phyloP scores from a whole-genome alignment of 2,797 vertebrate species.

The Falco cherrug region DNA sequence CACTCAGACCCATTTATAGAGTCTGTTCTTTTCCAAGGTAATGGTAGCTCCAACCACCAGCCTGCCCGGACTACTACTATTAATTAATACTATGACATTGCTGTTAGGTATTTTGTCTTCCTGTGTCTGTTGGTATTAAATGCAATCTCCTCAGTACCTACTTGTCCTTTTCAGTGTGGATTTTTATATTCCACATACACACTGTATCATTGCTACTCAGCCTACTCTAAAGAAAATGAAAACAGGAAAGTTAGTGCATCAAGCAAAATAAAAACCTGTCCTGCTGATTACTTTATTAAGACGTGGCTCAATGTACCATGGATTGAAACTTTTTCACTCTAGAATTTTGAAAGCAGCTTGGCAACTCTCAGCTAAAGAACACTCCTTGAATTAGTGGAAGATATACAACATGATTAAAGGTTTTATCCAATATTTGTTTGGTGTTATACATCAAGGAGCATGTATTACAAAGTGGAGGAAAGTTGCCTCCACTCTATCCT shows the following conservation, averaged over 20 bases:
- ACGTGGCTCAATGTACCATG: not conserved
- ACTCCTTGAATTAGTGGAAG: not conserved
- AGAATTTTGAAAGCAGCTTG: not conserved
- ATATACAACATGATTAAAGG: not conserved
- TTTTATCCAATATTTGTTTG: not conserved
- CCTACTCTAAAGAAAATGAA: not conserved
- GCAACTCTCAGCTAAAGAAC: not conserved
- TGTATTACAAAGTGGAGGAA: not conserved
- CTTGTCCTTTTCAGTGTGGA: not conserved
- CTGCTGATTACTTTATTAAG: not conserved
- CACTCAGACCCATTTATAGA: not conserved
- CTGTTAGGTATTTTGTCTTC: not conserved
- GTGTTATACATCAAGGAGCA: not conserved
- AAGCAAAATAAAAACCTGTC: not conserved
- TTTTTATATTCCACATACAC: not conserved
- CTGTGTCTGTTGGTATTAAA: not conserved
- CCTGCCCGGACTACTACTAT: not conserved
- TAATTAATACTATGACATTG: not conserved
- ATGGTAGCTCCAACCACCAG: not conserved
- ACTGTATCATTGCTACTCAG: not conserved
- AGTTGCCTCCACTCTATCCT: not conserved
- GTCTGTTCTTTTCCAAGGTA: not conserved
- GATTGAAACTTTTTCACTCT: not conserved
- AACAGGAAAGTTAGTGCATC: not conserved
- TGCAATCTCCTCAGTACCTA: not conserved